These are phyloP conservation scores for Octonoba sinensis DNA, from an alignment of 2,888 invertebrate species.

Conservation along the genomic window DNA sequence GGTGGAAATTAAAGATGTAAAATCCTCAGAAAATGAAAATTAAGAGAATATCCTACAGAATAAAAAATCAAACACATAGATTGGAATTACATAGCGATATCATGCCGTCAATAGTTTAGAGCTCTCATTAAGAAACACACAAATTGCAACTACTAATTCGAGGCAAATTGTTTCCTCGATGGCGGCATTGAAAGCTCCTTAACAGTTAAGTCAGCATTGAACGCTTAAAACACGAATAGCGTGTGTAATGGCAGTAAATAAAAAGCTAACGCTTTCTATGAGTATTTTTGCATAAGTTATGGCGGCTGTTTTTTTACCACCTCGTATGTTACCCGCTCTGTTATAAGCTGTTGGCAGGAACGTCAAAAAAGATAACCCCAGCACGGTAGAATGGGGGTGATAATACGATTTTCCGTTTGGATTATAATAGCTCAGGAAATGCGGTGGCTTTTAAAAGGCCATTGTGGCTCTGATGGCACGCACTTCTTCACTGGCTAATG, in stretches of 20 bases:
- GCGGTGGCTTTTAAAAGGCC: constrained; percentile 20
- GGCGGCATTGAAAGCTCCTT: too few relatives aligned
- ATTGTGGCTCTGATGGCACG: not conserved
- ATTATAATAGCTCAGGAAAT: constrained; percentile 38
- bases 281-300: constrained; percentile 39
- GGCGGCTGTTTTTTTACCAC: constrained; percentile 27
- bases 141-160: too few relatives aligned
- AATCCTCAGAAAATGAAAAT: too few relatives aligned
- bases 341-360: constrained; percentile 40
- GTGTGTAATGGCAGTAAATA: constrained; percentile 49
- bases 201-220: too few relatives aligned
- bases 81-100: too few relatives aligned
- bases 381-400: constrained; percentile 14
- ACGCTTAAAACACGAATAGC: constrained; percentile 41
- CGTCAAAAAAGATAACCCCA: constrained; percentile 36
- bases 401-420: constrained; percentile 25
- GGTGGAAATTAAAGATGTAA: too few relatives aligned
- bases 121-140: too few relatives aligned
- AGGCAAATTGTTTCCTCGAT: too few relatives aligned
- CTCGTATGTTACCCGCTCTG: constrained; percentile 30
- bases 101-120: too few relatives aligned
- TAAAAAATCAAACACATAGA: too few relatives aligned
- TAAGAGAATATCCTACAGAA: too few relatives aligned
- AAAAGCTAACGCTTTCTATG: constrained; percentile 24
- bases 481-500: not conserved